Evolutionary conservation across 2,888 invertebrate genomes (phyloP), one percentile per base, ranked within the genome.

Genomic region (Thymelicus acteon): DNA sequence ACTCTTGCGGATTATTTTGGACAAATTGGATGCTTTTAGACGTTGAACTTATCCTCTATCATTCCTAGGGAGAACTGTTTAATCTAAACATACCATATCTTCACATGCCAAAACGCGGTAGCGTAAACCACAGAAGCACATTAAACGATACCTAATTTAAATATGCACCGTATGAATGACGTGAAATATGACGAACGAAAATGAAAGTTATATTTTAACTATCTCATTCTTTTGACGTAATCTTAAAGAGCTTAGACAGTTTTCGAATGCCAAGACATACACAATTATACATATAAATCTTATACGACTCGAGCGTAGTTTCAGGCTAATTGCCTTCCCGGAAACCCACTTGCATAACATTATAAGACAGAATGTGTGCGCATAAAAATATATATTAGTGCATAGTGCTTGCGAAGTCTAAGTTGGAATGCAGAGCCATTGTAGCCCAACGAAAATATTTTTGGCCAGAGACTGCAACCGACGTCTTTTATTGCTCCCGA

Each of bases 401-500:
- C 69, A 69, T 63, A 70, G 70, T 58, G 70, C 70, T 60, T 64
- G 47, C 70, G 64, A 70, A 70, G 64, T 70, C 48, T 70, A 58
- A 64, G 70, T 60, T 62, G 63, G 63, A 61, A 63, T 70, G 70
- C 69, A 19, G 58, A 39, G 63, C 70, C 31, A 70, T 70, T 70
- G 70, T 64, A 64, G 64, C 70, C 60, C 49, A 69, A 64, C 74
- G 76, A 73, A 76, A 76, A 76, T 75, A 77, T 77, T 77, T 77
- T 77, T 77, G 77, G 77, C 77, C 71, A 73, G 63, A 74, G 75
- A 75, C 74, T 77, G 77, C 73, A 74, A 72, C 65, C 73, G 78
- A 78, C 77, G 76, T 76, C 75, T 77, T 70, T 78, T 78, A 78
- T 77, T 76, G 77, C 76, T 72, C 65, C 71, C 74, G 70, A 72